Conservation (phyloP, 2,888 invertebrate genomes). For the Melanargia galathea region DNA sequence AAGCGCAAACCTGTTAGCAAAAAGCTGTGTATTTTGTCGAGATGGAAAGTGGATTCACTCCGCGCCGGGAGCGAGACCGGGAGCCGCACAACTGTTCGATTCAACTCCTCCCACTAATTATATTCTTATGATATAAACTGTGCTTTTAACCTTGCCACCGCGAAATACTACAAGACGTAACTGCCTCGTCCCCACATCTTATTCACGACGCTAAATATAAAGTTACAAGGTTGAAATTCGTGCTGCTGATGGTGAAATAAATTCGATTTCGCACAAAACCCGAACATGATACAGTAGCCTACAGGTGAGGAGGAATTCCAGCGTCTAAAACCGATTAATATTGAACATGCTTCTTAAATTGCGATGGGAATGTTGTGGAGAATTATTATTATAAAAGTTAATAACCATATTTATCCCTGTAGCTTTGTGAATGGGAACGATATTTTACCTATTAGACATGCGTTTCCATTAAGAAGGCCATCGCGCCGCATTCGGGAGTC, state of each 20-base stretch:
- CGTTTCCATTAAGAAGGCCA: neutral
- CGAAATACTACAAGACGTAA: conserved; percentile 40
- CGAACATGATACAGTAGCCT: conserved; percentile 56
- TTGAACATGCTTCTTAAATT: conserved; percentile 45
- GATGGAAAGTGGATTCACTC: conserved; percentile 55
- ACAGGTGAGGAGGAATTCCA: conserved; percentile 41
- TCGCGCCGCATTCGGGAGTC: too few relatives aligned
- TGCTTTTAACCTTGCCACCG: conserved; percentile 62
- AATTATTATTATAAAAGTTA: conserved; percentile 23
- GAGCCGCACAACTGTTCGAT: conserved; percentile 45
- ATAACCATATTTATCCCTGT: conserved; percentile 13
- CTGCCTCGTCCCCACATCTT: neutral
- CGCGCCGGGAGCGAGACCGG: conserved; percentile 29
- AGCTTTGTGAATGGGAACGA: neutral
- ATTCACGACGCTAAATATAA: conserved; percentile 10
- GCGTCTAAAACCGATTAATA: conserved; percentile 46
- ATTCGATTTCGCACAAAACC: conserved; percentile 45
- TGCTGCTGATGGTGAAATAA: conserved; percentile 23
- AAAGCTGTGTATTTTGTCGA: conserved; percentile 1
- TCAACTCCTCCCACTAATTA: conserved; percentile 81
- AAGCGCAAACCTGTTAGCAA: neutral
- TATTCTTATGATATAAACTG: conserved; percentile 79
- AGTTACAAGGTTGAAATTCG: conserved; percentile 11
- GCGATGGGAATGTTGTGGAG: conserved; percentile 30
- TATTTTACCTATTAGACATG: neutral